Evolutionary conservation across 2,113 vertebrate genomes (phyloP).

Genomic region (Hippocampus mohnikei): DNA sequence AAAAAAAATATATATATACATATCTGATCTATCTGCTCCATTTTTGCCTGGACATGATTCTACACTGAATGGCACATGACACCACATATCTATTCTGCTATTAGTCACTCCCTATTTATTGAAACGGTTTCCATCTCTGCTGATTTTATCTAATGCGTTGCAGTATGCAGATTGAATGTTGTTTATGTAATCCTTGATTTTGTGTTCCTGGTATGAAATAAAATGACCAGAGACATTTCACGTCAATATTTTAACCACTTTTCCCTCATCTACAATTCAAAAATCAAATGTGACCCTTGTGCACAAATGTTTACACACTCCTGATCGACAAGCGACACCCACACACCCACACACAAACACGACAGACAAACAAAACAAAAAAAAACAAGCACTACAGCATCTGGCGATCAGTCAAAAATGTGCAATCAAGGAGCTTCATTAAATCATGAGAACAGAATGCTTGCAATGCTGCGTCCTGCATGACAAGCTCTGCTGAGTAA

Average conservation of each 20-base stretch:
- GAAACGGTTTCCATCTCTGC: not conserved
- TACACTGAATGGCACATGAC: not conserved
- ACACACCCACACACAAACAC: not conserved
- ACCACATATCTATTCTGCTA: not conserved
- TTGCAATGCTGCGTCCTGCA: conserved; percentile 59
- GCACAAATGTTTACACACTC: not conserved
- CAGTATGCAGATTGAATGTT: not conserved
- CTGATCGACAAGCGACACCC: not conserved
- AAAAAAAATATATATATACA: no score
- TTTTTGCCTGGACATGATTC: not conserved
- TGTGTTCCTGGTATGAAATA: not conserved
- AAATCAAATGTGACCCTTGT: not conserved
- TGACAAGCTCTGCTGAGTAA: conserved; percentile 52
- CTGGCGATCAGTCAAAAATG: conserved; percentile 63
- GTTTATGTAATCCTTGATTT: not conserved
- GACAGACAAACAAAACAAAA: conserved; percentile 3
- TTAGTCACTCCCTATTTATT: no score
- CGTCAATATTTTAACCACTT: no score
- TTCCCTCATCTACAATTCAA: not conserved
- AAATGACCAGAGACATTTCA: no score
- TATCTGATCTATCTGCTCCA: not conserved
- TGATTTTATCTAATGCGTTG: not conserved
- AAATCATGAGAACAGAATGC: conserved; percentile 60
- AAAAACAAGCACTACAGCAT: conserved; percentile 39
- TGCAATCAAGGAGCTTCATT: conserved; percentile 68